These are phyloP conservation scores for Lagopus muta DNA, from an alignment of 2,113 vertebrate species.

Conservation along the genomic window DNA sequence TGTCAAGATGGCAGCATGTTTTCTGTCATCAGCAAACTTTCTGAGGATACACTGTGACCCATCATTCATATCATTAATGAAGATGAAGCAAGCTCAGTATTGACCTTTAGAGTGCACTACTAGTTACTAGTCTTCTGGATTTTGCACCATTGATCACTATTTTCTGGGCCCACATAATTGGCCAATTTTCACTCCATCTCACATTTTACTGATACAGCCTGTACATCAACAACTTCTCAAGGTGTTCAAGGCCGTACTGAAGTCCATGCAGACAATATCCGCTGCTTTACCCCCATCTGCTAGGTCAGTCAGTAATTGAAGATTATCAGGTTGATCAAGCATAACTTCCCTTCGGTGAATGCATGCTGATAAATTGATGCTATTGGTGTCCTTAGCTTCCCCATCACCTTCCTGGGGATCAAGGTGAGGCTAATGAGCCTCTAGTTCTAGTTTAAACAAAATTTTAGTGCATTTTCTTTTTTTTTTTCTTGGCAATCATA, in stretches of 20 bases:
- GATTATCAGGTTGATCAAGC: not conserved
- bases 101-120: not conserved
- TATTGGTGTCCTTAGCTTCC: not conserved
- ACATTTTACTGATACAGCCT: not conserved
- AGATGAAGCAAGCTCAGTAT: not conserved
- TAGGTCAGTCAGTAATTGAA: not conserved
- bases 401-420: not conserved
- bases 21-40: not conserved
- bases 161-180: not conserved
- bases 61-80: not conserved
- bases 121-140: not conserved
- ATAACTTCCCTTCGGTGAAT: not conserved
- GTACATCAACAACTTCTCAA: not conserved
- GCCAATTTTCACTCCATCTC: not conserved
- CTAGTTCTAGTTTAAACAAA: not conserved
- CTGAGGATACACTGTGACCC: not conserved
- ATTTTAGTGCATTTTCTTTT: not conserved
- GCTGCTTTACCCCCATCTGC: not conserved
- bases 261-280: not conserved
- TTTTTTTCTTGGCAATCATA: not conserved
- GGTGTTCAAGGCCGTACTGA: not conserved
- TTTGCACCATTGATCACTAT: not conserved
- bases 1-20: not conserved
- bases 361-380: not conserved
- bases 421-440: not conserved